These are phyloP conservation scores for Drosophila pullipes DNA, from an alignment of 2,888 invertebrate species.

Conservation along the genomic window DNA sequence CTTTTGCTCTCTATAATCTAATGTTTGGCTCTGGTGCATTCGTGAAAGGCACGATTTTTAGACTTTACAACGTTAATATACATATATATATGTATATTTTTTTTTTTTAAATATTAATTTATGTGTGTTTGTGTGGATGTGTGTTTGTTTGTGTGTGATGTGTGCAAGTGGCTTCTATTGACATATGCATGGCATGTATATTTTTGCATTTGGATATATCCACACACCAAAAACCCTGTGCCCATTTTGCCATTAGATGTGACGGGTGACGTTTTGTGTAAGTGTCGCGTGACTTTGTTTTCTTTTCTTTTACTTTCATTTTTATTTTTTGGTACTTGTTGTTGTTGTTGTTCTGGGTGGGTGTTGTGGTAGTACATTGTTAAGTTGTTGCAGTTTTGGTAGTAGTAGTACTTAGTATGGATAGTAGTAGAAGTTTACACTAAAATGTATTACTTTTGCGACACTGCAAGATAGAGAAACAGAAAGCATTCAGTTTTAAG, in stretches of 20 bases:
- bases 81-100: not conserved
- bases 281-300: conserved; percentile 34
- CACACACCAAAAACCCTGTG: conserved; percentile 63
- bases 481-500: conserved; percentile 72
- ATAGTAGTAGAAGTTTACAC: conserved; percentile 64
- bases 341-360: conserved; percentile 63
- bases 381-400: conserved; percentile 60
- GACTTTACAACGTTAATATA: conserved; percentile 26
- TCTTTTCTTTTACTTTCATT: conserved; percentile 10
- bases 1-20: conserved; percentile 9
- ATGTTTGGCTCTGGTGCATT: conserved; percentile 34
- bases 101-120: conserved; percentile 13
- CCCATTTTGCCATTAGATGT: conserved; percentile 49
- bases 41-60: conserved; percentile 59
- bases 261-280: conserved; percentile 44
- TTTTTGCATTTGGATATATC: conserved; percentile 33
- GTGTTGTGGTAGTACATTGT: conserved; percentile 48
- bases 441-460: conserved; percentile 80
- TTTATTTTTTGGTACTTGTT: conserved; percentile 25
- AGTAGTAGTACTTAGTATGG: conserved; percentile 68
- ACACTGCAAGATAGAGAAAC: conserved; percentile 84
- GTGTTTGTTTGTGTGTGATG: conserved; percentile 27
- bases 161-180: conserved; percentile 49
- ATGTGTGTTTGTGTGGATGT: conserved; percentile 19
- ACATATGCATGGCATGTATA: conserved; percentile 41